Evolutionary conservation across 2,113 vertebrate species (phyloP).

Genomic region (Megaceryle torquata): DNA sequence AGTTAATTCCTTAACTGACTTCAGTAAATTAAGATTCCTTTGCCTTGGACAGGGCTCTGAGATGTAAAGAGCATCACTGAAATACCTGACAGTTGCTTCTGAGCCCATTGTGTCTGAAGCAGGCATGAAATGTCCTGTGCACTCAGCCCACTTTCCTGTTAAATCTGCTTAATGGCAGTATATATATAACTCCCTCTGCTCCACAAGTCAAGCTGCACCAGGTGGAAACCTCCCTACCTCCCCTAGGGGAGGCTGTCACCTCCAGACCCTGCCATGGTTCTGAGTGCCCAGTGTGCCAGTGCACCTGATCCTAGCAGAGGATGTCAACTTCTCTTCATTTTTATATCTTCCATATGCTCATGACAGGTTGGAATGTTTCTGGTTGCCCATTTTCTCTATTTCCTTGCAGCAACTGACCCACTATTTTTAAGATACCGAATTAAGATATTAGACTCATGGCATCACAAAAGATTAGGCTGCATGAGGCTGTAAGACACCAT

Average conservation of each 20-base stretch:
- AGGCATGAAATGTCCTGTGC: neutral
- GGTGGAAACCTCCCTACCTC: fast-evolving
- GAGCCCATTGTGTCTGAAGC: neutral
- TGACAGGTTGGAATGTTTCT: neutral
- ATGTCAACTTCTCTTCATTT: neutral
- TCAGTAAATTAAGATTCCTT: neutral
- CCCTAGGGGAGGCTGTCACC: neutral
- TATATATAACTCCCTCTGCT: fast-evolving
- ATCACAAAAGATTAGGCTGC: neutral
- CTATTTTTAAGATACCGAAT: neutral
- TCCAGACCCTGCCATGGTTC: neutral
- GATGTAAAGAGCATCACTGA: neutral
- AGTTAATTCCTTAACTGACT: neutral
- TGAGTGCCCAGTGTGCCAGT: neutral
- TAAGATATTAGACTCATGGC: fast-evolving
- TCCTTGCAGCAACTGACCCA: neutral
- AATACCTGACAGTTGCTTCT: neutral
- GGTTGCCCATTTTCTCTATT: neutral
- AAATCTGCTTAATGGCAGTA: neutral
- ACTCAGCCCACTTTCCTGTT: neutral
- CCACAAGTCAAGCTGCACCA: neutral
- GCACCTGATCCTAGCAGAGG: too few species aligned
- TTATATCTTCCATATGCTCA: fast-evolving
- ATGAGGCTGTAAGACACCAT: neutral
- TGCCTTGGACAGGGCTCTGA: neutral